Percentiles rank a stretch among this genome's conserved stretches.
Conservation (phyloP, 2,113 vertebrate species). For the Garra rufa region DNA sequence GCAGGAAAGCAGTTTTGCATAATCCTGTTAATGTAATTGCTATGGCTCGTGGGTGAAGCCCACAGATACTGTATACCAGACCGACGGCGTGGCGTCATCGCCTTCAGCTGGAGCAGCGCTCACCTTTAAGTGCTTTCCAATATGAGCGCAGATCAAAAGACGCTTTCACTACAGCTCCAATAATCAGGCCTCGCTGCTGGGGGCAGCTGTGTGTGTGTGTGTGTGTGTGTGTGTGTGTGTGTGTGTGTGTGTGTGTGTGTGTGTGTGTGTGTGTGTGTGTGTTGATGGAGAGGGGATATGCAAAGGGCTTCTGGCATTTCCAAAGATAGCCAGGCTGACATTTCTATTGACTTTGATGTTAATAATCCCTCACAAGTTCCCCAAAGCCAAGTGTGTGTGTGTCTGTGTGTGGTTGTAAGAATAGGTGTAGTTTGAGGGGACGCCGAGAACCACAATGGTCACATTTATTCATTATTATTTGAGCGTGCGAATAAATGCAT, state of each 20-base stretch:
- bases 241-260: too few species aligned
- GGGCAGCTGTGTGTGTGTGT: conserved; percentile 32
- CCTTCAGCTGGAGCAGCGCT: conserved; percentile 79
- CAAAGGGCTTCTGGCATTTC: conserved; percentile 93
- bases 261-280: conserved; percentile 67
- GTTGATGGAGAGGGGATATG: conserved; percentile 83
- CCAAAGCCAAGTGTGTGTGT: conserved; percentile 69
- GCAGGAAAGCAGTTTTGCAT: conserved; percentile 61
- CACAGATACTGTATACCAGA: conserved; percentile 79
- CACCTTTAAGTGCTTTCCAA: conserved; percentile 95
- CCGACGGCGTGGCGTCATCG: conserved; percentile 89
- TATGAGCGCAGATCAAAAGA: conserved; percentile 94
- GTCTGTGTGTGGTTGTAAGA: conserved; percentile 41
- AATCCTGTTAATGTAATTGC: conserved; percentile 89
- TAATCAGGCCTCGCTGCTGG: conserved; percentile 88
- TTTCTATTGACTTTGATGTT: conserved; percentile 98
- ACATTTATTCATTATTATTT: background rate
- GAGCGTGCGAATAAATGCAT: background rate
- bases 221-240: conserved; percentile 45
- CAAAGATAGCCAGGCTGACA: conserved; percentile 91
- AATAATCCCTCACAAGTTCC: conserved; percentile 93
- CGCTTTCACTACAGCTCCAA: conserved; percentile 78
- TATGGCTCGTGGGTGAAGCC: conserved; percentile 84
- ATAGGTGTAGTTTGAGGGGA: background rate
- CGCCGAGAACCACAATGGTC: background rate